Percentiles rank a stretch among this genome's conserved stretches.
Evolutionary conservation across 2,888 invertebrate species (phyloP).

Genomic region (Epicampocera succincta): DNA sequence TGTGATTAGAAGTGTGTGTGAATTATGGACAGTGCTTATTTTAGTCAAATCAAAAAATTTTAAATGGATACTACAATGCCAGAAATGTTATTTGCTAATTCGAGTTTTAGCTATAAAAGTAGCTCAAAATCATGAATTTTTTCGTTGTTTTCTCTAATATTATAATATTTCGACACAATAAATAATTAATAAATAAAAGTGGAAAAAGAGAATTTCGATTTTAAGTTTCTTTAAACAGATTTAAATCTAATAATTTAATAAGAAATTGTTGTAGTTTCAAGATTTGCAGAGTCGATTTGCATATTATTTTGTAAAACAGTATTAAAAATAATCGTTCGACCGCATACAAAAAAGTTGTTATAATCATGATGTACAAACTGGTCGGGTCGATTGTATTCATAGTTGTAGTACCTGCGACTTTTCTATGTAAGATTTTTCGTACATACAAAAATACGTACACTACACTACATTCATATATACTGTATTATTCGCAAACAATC

Average conservation of each 20-base stretch:
- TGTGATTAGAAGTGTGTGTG: conserved; percentile 14
- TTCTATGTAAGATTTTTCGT: neutral
- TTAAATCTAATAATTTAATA: neutral
- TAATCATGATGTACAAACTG: too few relatives aligned
- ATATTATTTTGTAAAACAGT: conserved; percentile 4
- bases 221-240: conserved; percentile 8
- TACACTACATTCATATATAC: conserved; percentile 51
- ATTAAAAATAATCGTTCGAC: conserved; percentile 10
- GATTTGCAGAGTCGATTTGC: too few relatives aligned
- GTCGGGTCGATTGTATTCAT: conserved; percentile 20
- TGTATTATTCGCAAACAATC: conserved; percentile 75
- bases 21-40: neutral
- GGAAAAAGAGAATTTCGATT: conserved; percentile 42
- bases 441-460: conserved; percentile 2
- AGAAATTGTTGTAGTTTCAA: neutral
- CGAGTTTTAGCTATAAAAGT: conserved; percentile 9
- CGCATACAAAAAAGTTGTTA: neutral
- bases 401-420: conserved; percentile 17
- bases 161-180: conserved; percentile 37
- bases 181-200: conserved; percentile 51
- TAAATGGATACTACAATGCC: neutral
- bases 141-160: conserved; percentile 27
- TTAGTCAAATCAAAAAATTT: conserved; percentile 4
- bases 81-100: neutral
- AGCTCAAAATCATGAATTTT: conserved; percentile 28